These are phyloP conservation scores for Drosophila fungiperda DNA, from an alignment of 2,888 invertebrate species.

Conservation along the genomic window DNA sequence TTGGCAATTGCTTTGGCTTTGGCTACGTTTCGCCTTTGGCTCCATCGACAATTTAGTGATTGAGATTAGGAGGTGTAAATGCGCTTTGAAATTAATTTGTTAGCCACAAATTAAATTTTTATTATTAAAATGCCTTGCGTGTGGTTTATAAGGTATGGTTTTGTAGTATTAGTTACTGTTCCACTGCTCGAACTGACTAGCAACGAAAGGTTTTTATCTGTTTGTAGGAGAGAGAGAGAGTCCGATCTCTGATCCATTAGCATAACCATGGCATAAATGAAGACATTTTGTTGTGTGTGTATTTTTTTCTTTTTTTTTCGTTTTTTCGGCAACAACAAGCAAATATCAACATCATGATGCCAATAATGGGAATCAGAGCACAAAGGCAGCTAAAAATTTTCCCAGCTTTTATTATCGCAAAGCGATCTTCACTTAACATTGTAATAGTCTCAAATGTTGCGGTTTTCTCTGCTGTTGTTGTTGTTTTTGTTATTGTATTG, in stretches of 20 bases:
- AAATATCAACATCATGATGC: constrained; percentile 65
- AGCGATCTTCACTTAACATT: constrained; percentile 66
- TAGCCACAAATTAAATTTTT: constrained; percentile 79
- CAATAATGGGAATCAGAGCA: constrained; percentile 80
- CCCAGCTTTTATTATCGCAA: constrained; percentile 78
- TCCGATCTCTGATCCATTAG: constrained; percentile 65
- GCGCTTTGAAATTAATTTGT: constrained; percentile 80
- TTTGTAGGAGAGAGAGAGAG: not conserved
- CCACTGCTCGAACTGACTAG: not conserved
- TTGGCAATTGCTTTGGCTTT: constrained; percentile 49
- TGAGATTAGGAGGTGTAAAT: constrained; percentile 82
- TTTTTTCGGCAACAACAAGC: constrained; percentile 24
- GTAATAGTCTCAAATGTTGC: constrained; percentile 61
- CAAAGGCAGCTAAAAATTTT: constrained; percentile 61
- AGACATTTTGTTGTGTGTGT: constrained; percentile 64
- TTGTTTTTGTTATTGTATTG: constrained; percentile 48
- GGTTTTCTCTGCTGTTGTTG: constrained; percentile 38
- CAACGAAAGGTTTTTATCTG: not conserved
- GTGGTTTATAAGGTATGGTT: constrained; percentile 51
- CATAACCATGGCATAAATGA: constrained; percentile 75
- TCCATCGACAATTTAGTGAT: constrained; percentile 74
- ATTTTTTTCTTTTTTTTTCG: constrained; percentile 3
- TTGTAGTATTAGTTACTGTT: constrained; percentile 9
- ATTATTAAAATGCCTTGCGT: constrained; percentile 75
- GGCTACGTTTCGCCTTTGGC: constrained; percentile 52